Evolutionary conservation across 2,888 invertebrate species (phyloP).

Genomic region (Patella depressa): DNA sequence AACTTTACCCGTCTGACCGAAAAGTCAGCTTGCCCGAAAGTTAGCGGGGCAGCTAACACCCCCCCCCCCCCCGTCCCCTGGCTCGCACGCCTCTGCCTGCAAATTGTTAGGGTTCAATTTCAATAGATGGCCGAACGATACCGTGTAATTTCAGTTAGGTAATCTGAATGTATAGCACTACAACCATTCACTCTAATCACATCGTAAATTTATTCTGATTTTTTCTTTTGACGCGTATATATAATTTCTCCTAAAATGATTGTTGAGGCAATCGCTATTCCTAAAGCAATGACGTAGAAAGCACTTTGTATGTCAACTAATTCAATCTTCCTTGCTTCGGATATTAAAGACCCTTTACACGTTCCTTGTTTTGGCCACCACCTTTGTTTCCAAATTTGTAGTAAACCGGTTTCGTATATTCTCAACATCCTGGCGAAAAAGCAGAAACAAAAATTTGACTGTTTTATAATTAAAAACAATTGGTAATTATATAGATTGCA

Average conservation of each 20-base stretch:
- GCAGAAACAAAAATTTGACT: background rate
- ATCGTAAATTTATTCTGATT: no score
- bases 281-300: slow-evolving; percentile 42
- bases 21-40: no score
- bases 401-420: slow-evolving; percentile 44
- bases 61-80: no score
- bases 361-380: slow-evolving; percentile 44
- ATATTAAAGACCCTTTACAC: slow-evolving; percentile 36
- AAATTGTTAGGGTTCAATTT: no score
- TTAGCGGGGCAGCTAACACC: no score
- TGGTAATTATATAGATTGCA: background rate
- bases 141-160: no score
- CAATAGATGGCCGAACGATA: no score
- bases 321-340: slow-evolving; percentile 40
- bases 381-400: slow-evolving; percentile 46
- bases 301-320: slow-evolving; percentile 49
- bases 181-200: no score
- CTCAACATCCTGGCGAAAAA: slow-evolving; percentile 40
- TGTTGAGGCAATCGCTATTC: slow-evolving; percentile 31
- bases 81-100: no score
- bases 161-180: no score
- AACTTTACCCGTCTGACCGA: no score
- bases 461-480: background rate
- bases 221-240: no score
- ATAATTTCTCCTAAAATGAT: slow-evolving; percentile 15